These are phyloP conservation scores for Myxocyprinus asiaticus DNA, from an alignment of 2,113 vertebrate species.

Conservation along the genomic window DNA sequence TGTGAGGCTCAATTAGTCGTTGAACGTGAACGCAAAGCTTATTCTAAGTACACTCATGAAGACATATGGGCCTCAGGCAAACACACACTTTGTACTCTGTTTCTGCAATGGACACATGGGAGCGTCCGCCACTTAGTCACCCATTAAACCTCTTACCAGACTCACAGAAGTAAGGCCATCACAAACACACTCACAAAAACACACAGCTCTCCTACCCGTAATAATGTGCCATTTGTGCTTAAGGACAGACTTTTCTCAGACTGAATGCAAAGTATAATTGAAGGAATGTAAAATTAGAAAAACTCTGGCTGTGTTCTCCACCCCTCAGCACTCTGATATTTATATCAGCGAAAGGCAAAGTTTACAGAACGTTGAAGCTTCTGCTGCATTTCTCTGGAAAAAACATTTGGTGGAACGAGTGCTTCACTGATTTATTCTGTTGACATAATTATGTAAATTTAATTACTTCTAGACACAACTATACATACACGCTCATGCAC, in stretches of 20 bases:
- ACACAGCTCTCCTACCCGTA: constrained; percentile 9
- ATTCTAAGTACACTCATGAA: constrained; percentile 32
- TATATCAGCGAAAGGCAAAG: constrained; percentile 28
- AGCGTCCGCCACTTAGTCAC: constrained; percentile 36
- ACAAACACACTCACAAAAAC: constrained; percentile 10
- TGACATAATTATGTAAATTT: constrained; percentile 43
- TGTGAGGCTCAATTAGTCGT: constrained; percentile 1
- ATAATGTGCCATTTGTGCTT: constrained; percentile 37
- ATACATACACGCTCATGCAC: constrained; percentile 27
- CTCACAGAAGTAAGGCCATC: constrained; percentile 19
- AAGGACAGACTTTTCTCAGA: constrained; percentile 2
- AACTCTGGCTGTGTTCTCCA: constrained; percentile 31
- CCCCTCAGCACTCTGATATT: constrained; percentile 23
- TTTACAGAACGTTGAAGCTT: constrained; percentile 21
- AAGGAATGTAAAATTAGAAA: constrained; percentile 33
- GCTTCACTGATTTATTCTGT: constrained; percentile 39
- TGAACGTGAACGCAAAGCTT: constrained; percentile 18
- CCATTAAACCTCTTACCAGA: constrained; percentile 42
- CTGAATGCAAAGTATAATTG: constrained; percentile 32
- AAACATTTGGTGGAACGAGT: constrained; percentile 34
- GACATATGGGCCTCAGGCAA: constrained; percentile 35
- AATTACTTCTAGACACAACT: constrained; percentile 36
- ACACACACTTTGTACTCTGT: neutral
- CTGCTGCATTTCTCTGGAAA: constrained; percentile 27
- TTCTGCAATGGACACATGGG: constrained; percentile 28